Evolutionary conservation across 2,113 vertebrate genomes (phyloP).

Genomic region (Polyodon spathula): DNA sequence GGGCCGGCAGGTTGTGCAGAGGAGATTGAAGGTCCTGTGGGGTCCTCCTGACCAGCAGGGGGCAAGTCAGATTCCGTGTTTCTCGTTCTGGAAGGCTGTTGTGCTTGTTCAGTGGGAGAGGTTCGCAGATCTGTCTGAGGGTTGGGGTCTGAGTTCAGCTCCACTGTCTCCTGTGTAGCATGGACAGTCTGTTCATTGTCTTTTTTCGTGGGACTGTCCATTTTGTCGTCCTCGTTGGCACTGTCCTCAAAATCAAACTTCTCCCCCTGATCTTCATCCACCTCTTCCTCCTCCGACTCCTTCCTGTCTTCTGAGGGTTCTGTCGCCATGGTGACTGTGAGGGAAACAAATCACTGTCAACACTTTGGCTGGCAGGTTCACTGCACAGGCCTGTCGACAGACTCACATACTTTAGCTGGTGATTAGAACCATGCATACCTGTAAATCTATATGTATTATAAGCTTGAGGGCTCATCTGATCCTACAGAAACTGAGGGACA

Average conservation of each 20-base stretch:
- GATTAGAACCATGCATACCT: too few species aligned
- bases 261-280: conserved; percentile 21
- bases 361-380: not conserved
- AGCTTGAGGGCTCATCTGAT: too few species aligned
- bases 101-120: not conserved
- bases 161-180: not conserved
- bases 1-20: not conserved
- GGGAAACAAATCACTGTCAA: accelerated
- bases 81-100: not conserved
- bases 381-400: not conserved
- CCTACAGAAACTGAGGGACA: too few species aligned
- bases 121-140: not conserved
- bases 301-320: conserved; percentile 3
- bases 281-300: conserved; percentile 17
- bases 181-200: accelerated
- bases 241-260: conserved; percentile 38
- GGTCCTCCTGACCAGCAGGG: not conserved
- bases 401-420: not conserved
- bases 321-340: conserved; percentile 7
- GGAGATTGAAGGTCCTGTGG: not conserved
- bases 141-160: conserved; percentile 18
- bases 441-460: too few species aligned
- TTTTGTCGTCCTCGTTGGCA: conserved; percentile 24
- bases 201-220: not conserved
- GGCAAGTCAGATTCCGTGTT: not conserved